These are phyloP conservation scores for Ceratosolen solmsi DNA, from an alignment of 1,140 invertebrate genomes.

Conservation along the genomic window DNA sequence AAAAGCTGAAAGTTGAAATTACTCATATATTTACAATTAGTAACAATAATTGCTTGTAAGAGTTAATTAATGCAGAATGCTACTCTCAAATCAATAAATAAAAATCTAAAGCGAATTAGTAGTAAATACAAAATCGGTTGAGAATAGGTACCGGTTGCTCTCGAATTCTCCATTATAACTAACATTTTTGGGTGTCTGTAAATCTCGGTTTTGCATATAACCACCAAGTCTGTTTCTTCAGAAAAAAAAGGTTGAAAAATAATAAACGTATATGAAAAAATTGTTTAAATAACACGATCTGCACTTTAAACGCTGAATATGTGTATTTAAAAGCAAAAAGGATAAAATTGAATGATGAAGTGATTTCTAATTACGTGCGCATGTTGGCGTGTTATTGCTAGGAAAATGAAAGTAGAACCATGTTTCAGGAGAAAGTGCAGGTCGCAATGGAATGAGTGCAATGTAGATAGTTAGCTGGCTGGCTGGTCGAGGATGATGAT, in stretches of 20 bases:
- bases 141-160: not conserved
- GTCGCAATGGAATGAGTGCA: slow-evolving; percentile 41
- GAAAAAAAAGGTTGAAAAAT: not conserved
- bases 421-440: slow-evolving; percentile 43
- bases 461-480: no score
- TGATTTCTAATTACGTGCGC: not conserved
- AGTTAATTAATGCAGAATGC: slow-evolving; percentile 12
- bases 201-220: not conserved
- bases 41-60: slow-evolving; percentile 21
- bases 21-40: slow-evolving; percentile 17
- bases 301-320: slow-evolving; percentile 33
- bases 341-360: not conserved
- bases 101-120: not conserved
- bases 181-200: slow-evolving; percentile 7
- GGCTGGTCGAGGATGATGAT: slow-evolving; percentile 55
- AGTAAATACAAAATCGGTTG: slow-evolving; percentile 11
- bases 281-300: slow-evolving; percentile 25
- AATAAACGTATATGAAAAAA: slow-evolving; percentile 38
- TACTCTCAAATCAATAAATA: not conserved
- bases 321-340: not conserved
- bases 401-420: slow-evolving; percentile 29
- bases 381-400: not conserved
- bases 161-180: not conserved
- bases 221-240: slow-evolving; percentile 41
- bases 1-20: slow-evolving; percentile 37